Conservation (phyloP, 53 echinoderm and acorn worm species). For the Henricia sp. region DNA sequence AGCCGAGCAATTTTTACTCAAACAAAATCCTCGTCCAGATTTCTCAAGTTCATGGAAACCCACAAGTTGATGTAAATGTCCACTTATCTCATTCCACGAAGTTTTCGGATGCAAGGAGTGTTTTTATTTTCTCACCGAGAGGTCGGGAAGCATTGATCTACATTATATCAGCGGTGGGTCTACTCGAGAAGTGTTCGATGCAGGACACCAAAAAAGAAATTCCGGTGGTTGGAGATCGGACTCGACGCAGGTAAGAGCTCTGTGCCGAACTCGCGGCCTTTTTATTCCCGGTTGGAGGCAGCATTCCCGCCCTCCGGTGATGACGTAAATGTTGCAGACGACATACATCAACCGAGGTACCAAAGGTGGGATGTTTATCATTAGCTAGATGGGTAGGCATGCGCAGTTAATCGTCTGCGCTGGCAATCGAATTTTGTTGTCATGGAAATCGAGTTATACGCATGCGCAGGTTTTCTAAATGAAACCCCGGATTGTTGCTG, state of each 20-base stretch:
- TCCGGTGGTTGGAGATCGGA: slow-evolving; percentile 19
- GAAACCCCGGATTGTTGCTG: slow-evolving; percentile 45
- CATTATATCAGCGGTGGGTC: no score
- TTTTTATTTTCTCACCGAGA: background rate
- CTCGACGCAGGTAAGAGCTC: slow-evolving; percentile 32
- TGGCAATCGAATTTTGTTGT: slow-evolving; percentile 2
- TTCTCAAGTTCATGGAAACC: background rate
- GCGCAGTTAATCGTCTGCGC: slow-evolving; percentile 22
- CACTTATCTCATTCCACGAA: background rate
- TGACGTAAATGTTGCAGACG: slow-evolving; percentile 53
- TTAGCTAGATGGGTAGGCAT: slow-evolving; percentile 4
- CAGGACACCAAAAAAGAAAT: slow-evolving; percentile 32
- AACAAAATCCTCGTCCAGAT: background rate
- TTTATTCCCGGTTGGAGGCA: slow-evolving; percentile 51
- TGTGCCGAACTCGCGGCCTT: slow-evolving; percentile 31
- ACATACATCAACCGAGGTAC: slow-evolving; percentile 48
- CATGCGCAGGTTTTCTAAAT: slow-evolving; percentile 11
- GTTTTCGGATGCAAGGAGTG: background rate
- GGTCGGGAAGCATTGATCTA: background rate
- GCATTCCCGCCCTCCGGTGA: slow-evolving; percentile 63
- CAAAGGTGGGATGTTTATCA: no score
- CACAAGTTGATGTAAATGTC: background rate
- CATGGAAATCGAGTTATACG: slow-evolving; percentile 5
- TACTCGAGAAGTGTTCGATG: no score
- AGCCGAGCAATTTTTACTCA: background rate